Conservation (phyloP, 2,888 invertebrate species). For the Tyria jacobaeae region DNA sequence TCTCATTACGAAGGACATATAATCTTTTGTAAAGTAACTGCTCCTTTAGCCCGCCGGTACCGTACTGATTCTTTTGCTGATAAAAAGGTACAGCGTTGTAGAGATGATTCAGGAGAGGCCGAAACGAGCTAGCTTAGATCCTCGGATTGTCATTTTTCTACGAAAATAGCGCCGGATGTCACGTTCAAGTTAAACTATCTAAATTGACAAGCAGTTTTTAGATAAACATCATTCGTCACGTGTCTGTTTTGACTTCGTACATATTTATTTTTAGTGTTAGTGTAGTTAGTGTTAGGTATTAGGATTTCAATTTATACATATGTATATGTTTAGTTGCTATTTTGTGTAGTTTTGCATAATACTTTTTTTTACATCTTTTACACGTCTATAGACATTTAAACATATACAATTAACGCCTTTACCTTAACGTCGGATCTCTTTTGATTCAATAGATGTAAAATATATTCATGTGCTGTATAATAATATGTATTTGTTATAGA, state of each 20-base stretch:
- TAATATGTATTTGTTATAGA: no score
- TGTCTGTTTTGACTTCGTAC: constrained; percentile 25
- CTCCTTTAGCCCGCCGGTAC: constrained; percentile 62
- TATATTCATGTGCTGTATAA: no score
- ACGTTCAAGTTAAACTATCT: constrained; percentile 80
- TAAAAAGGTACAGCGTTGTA: constrained; percentile 60
- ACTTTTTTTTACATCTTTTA: no score
- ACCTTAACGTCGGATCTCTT: no score
- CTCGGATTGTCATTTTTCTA: constrained; percentile 58
- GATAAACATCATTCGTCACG: constrained; percentile 49
- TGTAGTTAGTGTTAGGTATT: constrained; percentile 1
- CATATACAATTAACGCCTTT: no score
- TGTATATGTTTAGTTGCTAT: no score
- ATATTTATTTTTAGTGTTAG: no score
- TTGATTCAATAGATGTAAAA: no score
- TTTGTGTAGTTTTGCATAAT: no score
- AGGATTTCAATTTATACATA: neutral
- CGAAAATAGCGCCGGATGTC: constrained; percentile 72
- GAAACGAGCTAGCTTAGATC: constrained; percentile 57
- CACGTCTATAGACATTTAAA: no score
- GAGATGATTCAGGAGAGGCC: constrained; percentile 67
- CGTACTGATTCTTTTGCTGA: constrained; percentile 66
- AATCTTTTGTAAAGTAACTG: constrained; percentile 58
- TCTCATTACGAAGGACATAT: constrained; percentile 54
- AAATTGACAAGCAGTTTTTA: constrained; percentile 66